Conservation (phyloP, 2,888 invertebrate genomes). For the Parnassius orleans region DNA sequence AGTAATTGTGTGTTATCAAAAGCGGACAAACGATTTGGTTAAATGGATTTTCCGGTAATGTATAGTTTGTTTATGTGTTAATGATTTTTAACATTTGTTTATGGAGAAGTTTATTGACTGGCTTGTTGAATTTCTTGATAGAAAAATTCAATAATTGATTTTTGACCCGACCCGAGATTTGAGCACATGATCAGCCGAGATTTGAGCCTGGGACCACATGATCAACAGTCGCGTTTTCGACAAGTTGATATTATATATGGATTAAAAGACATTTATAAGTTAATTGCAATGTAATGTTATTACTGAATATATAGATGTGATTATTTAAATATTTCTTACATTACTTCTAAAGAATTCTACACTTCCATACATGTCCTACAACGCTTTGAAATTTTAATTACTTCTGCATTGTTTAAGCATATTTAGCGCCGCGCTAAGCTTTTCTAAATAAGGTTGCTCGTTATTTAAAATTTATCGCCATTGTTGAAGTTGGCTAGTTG, state of each 20-base stretch:
- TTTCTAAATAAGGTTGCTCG: constrained; percentile 14
- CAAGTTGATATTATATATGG: no score
- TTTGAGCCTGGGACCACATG: no score
- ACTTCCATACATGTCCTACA: constrained; percentile 13
- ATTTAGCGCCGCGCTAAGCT: constrained; percentile 14
- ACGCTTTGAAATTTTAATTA: constrained; percentile 20
- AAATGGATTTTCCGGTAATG: constrained; percentile 19
- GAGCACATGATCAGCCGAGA: no score
- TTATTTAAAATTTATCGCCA: constrained; percentile 23
- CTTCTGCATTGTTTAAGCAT: constrained; percentile 20
- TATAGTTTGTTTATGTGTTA: background rate
- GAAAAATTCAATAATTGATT: no score
- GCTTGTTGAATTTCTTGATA: no score
- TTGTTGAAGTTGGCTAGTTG: background rate
- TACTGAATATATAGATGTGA: no score
- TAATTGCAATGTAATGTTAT: no score
- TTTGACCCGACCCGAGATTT: no score
- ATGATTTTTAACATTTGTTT: constrained; percentile 6
- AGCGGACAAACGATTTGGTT: constrained; percentile 10
- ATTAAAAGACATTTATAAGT: no score
- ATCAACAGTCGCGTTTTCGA: no score
- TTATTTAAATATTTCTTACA: no score
- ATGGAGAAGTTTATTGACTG: background rate
- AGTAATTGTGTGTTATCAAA: constrained; percentile 16
- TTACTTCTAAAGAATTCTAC: constrained; percentile 5